Percentiles rank a stretch among this genome's conserved stretches.
Evolutionary conservation across 2,113 vertebrate species (phyloP).

Genomic region (Numenius arquata): DNA sequence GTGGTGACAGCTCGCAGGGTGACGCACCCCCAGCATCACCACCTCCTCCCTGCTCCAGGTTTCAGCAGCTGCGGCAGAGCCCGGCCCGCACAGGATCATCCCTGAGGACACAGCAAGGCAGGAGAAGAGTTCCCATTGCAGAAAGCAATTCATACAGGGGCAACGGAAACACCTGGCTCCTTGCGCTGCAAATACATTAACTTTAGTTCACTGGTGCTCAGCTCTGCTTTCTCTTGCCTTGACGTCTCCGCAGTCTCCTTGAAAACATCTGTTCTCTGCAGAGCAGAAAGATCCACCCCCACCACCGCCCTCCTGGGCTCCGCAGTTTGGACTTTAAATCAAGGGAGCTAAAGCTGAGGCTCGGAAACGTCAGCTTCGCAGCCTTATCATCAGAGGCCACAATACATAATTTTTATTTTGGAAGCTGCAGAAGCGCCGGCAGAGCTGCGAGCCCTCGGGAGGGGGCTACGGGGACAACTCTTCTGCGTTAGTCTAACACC

Average conservation of each 20-base stretch:
- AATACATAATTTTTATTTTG: background rate
- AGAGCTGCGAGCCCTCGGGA: background rate
- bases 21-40: rapidly evolving
- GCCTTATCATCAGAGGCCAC: background rate
- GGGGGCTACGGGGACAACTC: background rate
- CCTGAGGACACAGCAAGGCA: rapidly evolving
- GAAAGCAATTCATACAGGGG: rapidly evolving
- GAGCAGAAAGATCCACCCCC: background rate
- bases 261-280: background rate
- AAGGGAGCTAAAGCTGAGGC: background rate
- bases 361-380: rapidly evolving
- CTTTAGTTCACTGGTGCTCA: background rate
- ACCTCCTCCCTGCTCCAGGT: rapidly evolving
- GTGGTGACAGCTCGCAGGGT: rapidly evolving
- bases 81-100: rapidly evolving
- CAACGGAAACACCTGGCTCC: background rate
- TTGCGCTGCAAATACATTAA: background rate
- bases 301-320: background rate
- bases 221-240: background rate
- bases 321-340: background rate
- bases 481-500: background rate
- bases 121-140: rapidly evolving
- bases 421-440: background rate
- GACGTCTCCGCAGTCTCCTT: background rate
- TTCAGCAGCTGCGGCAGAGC: background rate